Base-by-base conservation (phyloP, 2,888 invertebrate species). In the Cheilosia scutellata region DNA sequence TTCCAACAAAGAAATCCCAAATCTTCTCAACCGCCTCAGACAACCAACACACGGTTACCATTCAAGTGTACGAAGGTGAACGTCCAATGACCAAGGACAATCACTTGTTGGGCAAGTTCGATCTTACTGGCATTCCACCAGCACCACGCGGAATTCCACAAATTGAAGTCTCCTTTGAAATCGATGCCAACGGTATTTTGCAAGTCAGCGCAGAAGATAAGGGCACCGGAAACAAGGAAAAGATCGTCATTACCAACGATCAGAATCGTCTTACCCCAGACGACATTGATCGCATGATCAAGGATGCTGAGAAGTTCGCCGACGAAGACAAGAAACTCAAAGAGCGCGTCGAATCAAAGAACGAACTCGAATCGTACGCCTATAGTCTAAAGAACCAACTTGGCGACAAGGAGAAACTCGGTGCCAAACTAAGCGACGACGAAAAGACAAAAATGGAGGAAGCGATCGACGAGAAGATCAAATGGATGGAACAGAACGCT, bases 31-130 rank as follows among this genome's bases (percentile, higher is more conserved):
- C 99, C 0, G 99, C 99, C 74, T 97, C 98, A 33, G 99, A 99
- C 93, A 99, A 99, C 93, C 99, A 99, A 93, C 98, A 98, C 93
- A 98, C 98, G 4, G 99, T 99, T 68, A 99, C 99, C 88, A 99
- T 99, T 92, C 98, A 98, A 93, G 98, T 98, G 0, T 99, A 97
- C 92, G 99, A 99, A 93, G 99, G 99, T 89, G 99, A 99, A 93
- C 96, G 99, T 90, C 98, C 99, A 31, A 99, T 99, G 99, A 99
- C 99, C 88, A 99, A 99, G 93, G 99, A 99, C 93, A 99, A 99
- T 93, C 99, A 99, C 93, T 94, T 98, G 88, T 94, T 99, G 83
- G 99, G 99, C 87, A 99, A 99, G 93, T 99, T 99, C 93, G 99
- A 99, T 91, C 93, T 99, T 84, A 98, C 98, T 79, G 98, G 98